Evolutionary conservation across 2,797 vertebrate genomes (phyloP).

Genomic region (Hydrolagus colliei): DNA sequence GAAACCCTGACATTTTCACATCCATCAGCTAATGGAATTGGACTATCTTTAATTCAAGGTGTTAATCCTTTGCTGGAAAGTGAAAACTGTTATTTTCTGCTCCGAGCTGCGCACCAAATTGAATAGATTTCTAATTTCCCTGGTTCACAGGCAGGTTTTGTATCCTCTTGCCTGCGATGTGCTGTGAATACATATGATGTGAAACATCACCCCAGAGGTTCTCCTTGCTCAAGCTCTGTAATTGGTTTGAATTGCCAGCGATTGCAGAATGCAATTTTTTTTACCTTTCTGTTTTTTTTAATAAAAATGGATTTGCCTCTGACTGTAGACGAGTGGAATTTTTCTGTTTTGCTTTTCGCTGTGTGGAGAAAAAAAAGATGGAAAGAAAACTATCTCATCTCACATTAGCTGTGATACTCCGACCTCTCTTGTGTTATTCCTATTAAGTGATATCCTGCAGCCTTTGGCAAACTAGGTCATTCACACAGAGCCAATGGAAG

Average conservation of each 20-base stretch:
- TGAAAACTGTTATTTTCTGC: neutral
- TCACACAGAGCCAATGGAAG: neutral
- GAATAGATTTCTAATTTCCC: neutral
- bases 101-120: neutral
- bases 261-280: neutral
- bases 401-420: neutral
- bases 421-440: neutral
- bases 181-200: neutral
- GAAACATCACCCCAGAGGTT: neutral
- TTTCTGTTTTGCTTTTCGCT: neutral
- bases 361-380: neutral
- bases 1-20: neutral
- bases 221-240: neutral
- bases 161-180: neutral
- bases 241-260: neutral
- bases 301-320: too few species aligned
- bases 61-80: neutral
- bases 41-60: neutral
- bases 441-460: neutral
- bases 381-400: neutral
- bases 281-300: neutral
- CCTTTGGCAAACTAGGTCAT: neutral
- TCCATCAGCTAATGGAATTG: neutral
- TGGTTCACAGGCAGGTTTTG: neutral
- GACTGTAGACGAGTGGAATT: too few species aligned